Evolutionary conservation across 2,888 invertebrate genomes (phyloP), one percentile per base, ranked within the genome.

Genomic region (Eremobia ochroleuca): DNA sequence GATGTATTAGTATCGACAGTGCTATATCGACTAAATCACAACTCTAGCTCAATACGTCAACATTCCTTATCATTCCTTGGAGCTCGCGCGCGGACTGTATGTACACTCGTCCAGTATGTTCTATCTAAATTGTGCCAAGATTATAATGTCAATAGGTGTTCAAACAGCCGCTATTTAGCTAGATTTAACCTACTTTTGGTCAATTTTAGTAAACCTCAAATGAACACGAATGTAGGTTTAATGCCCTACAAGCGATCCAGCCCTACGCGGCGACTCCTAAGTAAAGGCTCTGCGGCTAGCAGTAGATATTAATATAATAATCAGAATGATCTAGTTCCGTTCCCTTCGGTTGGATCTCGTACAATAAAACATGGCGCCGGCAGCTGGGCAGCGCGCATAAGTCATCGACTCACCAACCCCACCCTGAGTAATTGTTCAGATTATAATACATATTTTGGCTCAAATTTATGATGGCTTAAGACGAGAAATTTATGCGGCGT

Each of bases 391-490:
- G 88, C 86, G 86, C 82, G 80, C 83, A 88, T 91, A 90, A 92
- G 90, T 92, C 92, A 92, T 87, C 90, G 91, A 88, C 90, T 88
- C 90, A 83, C 85, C 84, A 85, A 80, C 86, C 80, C 83, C 88
- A 85, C 89, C 78, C 87, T 93, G 92, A 95, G 89, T 94, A 93
- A 95, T 95, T 93, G 94, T 90, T 82, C 88, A 93, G 94, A 95
- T 96, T 95, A 95, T 91, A 93, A 93, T 93, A 92, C 91, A 92
- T 93, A 93, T 92, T 93, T 93, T 91, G 86, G 81, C 88, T 83
- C 76, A 79, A 93, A 94, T 93, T 93, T 92, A 94, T 94, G 93
- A 91, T 86, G 91, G 91, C 89, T 91, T 90, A 89, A 92, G 91
- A 89, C 90, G 82, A 75, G 85, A 79, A 92, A 95, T 95, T 94